phyloP scores from a whole-genome alignment of 2,888 invertebrate species.

The Cantharis nigra region DNA sequence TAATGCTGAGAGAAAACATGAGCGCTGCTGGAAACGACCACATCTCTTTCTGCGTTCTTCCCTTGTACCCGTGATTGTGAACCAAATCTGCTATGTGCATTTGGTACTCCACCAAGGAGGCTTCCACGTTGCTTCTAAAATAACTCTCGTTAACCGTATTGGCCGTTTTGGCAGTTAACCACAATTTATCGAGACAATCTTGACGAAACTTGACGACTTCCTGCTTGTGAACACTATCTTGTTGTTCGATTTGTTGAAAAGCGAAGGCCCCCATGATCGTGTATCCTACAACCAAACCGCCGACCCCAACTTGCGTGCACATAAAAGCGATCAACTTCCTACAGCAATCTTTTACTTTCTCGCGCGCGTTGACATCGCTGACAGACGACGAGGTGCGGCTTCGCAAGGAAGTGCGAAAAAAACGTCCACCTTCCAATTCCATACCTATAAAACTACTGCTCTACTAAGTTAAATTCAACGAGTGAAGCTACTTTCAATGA shows the following conservation, averaged over 20 bases:
- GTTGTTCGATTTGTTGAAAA: slow-evolving; percentile 77
- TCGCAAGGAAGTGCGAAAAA: slow-evolving; percentile 40
- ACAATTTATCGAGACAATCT: slow-evolving; percentile 67
- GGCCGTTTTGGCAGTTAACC: slow-evolving; percentile 66
- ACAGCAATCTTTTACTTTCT: slow-evolving; percentile 82
- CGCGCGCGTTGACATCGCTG: slow-evolving; percentile 69
- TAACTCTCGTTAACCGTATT: slow-evolving; percentile 68
- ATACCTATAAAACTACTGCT: slow-evolving; percentile 16
- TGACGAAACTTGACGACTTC: slow-evolving; percentile 60
- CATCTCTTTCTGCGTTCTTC: slow-evolving; percentile 68
- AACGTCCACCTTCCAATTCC: slow-evolving; percentile 29
- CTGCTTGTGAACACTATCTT: slow-evolving; percentile 55
- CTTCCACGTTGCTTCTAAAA: slow-evolving; percentile 66
- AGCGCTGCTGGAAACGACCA: slow-evolving; percentile 89
- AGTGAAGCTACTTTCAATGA: background rate
- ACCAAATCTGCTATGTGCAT: slow-evolving; percentile 63
- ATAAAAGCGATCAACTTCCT: slow-evolving; percentile 86
- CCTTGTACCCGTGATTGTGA: slow-evolving; percentile 68
- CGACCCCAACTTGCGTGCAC: slow-evolving; percentile 92
- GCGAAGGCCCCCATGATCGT: slow-evolving; percentile 83
- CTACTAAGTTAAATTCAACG: background rate
- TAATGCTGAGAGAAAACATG: slow-evolving; percentile 87
- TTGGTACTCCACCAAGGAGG: slow-evolving; percentile 69
- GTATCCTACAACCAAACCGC: slow-evolving; percentile 84
- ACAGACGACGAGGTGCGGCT: slow-evolving; percentile 64